A percentile compares a stretch with the other conserved stretches of the same genome.
phyloP scores from a whole-genome alignment of 2,113 vertebrate species.

The Larimichthys polyactis region DNA sequence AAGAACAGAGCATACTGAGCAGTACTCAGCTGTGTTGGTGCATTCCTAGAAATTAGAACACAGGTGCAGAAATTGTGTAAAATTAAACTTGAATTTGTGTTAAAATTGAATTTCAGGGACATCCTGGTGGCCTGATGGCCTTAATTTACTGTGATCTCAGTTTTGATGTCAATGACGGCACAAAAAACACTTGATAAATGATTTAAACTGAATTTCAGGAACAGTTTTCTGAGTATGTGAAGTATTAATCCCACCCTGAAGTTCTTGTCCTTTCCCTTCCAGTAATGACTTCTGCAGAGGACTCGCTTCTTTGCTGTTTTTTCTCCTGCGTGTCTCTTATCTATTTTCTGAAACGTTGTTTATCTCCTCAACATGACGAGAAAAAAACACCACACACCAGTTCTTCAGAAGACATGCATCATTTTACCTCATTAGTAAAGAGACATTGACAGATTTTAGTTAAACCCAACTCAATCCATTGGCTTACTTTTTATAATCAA shows the following conservation, averaged over 20 bases:
- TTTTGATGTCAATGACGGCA: background rate
- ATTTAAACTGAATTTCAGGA: background rate
- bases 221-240: background rate
- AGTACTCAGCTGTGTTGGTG: background rate
- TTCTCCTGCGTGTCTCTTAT: constrained; percentile 12
- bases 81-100: background rate
- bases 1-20: background rate
- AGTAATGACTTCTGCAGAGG: constrained; percentile 22
- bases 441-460: background rate
- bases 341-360: background rate
- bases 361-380: background rate
- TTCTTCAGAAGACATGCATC: background rate
- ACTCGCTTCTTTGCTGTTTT: constrained; percentile 10
- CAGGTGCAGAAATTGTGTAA: background rate
- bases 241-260: background rate
- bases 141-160: background rate
- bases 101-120: background rate
- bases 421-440: background rate
- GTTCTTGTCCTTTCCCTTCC: background rate
- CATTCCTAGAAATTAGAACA: background rate
- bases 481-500: background rate
- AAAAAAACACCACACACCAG: background rate
- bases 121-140: background rate
- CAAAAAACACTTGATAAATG: background rate
- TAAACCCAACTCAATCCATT: background rate